A percentile compares a stretch with the other conserved stretches of the same genome.
Conservation (phyloP, 2,113 vertebrate species). For the Argyrosomus japonicus region DNA sequence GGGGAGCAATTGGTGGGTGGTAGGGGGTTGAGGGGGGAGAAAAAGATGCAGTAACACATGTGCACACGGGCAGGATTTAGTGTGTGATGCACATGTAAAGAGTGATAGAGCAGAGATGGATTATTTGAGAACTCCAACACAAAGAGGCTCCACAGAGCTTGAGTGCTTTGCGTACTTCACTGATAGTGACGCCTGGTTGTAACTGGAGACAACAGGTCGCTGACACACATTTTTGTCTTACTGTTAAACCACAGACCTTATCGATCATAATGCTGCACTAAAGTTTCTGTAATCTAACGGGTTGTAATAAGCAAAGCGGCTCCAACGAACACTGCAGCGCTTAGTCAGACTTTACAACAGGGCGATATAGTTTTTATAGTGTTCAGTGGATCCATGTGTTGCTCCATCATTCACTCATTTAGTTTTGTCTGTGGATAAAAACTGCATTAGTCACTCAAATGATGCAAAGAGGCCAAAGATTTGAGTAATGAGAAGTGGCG, state of each 20-base stretch:
- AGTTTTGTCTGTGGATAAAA: slow-evolving; percentile 21
- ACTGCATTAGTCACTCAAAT: slow-evolving; percentile 35
- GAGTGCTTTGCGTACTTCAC: slow-evolving; percentile 32
- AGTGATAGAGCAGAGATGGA: slow-evolving; percentile 10
- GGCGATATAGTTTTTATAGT: not conserved
- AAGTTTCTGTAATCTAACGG: slow-evolving; percentile 30
- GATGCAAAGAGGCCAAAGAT: slow-evolving; percentile 35
- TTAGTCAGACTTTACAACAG: not conserved
- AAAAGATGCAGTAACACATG: slow-evolving; percentile 27
- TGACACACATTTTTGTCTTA: not conserved
- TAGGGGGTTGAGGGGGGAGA: not conserved
- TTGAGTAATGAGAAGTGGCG: slow-evolving; percentile 63
- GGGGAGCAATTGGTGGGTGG: slow-evolving; percentile 10
- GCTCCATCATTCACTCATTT: slow-evolving; percentile 5
- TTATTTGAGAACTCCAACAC: slow-evolving; percentile 15
- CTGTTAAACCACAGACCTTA: slow-evolving; percentile 74
- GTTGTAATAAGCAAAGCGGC: slow-evolving; percentile 42
- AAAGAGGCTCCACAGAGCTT: slow-evolving; percentile 36
- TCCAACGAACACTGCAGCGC: slow-evolving; percentile 2
- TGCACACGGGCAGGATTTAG: slow-evolving; percentile 23
- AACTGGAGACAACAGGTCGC: not conserved
- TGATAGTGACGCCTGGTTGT: slow-evolving; percentile 25
- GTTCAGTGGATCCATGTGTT: not conserved
- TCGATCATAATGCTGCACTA: slow-evolving; percentile 18
- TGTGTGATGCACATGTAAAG: slow-evolving; percentile 24